Evolutionary conservation across 2,797 vertebrate genomes (phyloP), one percentile per base, ranked within the genome.

Genomic region (Cirrhinus molitorella): DNA sequence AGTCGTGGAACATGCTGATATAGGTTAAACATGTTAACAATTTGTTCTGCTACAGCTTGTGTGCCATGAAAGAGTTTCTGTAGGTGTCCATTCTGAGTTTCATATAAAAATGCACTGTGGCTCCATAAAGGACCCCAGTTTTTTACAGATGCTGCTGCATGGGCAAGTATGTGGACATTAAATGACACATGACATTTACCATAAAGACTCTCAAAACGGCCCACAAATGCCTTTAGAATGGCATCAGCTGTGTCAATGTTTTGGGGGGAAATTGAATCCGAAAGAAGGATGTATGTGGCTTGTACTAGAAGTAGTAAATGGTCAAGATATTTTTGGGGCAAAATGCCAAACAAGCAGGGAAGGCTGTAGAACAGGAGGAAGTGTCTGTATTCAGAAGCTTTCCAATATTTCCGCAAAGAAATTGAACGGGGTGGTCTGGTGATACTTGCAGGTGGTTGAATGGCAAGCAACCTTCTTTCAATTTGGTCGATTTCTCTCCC

Each of bases 351-450:
- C 28, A 66, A 66, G 19, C 63, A 37, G 28, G 63, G 63, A 37
- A 66, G 63, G 31, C 63, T 37, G 63, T 66, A 66, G 21, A 66
- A 34, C 37, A 66, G 16, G 63, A 66, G 28, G 31, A 66, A 37
- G 63, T 37, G 63, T 66, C 28, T 66, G 31, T 66, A 34, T 37
- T 66, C 63, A 10, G 28, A 37, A 66, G 63, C 63, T 34, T 37
- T 37, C n/a, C n/a, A n/a, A n/a, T n/a, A n/a, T n/a, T n/a, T n/a
- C n/a, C n/a, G n/a, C n/a, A n/a, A n/a, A n/a, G n/a, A n/a, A n/a
- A n/a, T n/a, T n/a, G n/a, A n/a, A n/a, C n/a, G n/a, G n/a, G n/a
- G n/a, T n/a, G n/a, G n/a, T n/a, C n/a, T n/a, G n/a, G n/a, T n/a
- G n/a, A n/a, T n/a, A n/a, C n/a, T n/a, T n/a, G n/a, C n/a, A n/a